A percentile compares a stretch with the other conserved stretches of the same genome.
Evolutionary conservation across 2,888 invertebrate genomes (phyloP).

Genomic region (Bellardia pandia): DNA sequence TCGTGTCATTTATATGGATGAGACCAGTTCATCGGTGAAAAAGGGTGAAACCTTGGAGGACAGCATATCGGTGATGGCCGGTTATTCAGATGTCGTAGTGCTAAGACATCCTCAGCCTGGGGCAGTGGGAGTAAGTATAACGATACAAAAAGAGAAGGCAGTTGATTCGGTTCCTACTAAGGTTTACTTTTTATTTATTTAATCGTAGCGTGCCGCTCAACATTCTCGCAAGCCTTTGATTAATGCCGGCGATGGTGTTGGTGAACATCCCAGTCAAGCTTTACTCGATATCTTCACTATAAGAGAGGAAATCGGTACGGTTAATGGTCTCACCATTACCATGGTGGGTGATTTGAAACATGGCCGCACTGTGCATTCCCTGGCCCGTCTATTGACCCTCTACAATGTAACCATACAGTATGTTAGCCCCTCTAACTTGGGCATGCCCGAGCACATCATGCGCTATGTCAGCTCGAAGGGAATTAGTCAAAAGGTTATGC

Average conservation of each 20-base stretch:
- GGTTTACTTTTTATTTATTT: conserved; percentile 68
- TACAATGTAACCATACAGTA: conserved; percentile 97
- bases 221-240: conserved; percentile 95
- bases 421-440: conserved; percentile 93
- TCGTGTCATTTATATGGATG: conserved; percentile 94
- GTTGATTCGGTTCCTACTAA: too few species aligned
- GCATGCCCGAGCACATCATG: conserved; percentile 95
- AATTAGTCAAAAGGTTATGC: conserved; percentile 87
- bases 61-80: conserved; percentile 93
- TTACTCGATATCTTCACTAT: conserved; percentile 98
- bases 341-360: conserved; percentile 99
- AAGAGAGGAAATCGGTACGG: conserved; percentile 99
- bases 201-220: conserved; percentile 89
- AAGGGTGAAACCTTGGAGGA: conserved; percentile 98
- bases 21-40: conserved; percentile 95
- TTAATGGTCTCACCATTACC: conserved; percentile 98
- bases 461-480: conserved; percentile 92
- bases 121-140: conserved; percentile 90
- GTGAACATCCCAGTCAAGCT: conserved; percentile 99
- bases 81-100: conserved; percentile 97
- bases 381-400: conserved; percentile 95
- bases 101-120: conserved; percentile 96
- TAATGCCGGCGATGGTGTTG: conserved; percentile 98
- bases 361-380: conserved; percentile 98
- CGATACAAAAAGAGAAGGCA: background rate